Evolutionary conservation across 2,888 invertebrate species (phyloP).

Genomic region (Epinotia ramella): DNA sequence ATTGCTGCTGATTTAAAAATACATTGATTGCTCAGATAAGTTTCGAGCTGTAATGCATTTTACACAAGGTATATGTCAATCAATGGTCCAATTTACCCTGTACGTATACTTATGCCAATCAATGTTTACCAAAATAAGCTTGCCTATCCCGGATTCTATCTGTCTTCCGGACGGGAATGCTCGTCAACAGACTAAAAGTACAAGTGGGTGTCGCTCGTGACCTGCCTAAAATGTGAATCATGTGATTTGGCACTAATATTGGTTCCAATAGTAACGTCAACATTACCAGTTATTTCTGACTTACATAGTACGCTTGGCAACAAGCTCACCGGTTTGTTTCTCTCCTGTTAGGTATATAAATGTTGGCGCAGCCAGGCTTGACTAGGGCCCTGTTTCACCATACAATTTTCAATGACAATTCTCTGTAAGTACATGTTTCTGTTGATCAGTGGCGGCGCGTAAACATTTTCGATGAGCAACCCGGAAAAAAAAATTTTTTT

Average conservation of each 20-base stretch:
- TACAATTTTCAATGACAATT: too few relatives aligned
- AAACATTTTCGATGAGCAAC: too few relatives aligned
- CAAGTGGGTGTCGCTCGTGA: conserved; percentile 76
- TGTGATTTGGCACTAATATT: conserved; percentile 79
- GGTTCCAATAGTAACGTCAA: conserved; percentile 69
- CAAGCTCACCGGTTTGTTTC: conserved; percentile 57
- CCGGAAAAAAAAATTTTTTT: too few relatives aligned
- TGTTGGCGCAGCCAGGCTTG: conserved; percentile 45
- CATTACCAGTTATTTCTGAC: conserved; percentile 73
- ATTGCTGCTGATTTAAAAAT: not conserved
- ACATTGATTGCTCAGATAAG: not conserved
- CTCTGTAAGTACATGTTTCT: too few relatives aligned
- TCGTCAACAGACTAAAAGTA: conserved; percentile 44
- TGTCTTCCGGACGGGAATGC: conserved; percentile 20
- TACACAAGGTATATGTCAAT: too few relatives aligned
- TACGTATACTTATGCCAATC: too few relatives aligned
- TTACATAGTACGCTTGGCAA: conserved; percentile 69
- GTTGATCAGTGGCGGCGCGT: too few relatives aligned
- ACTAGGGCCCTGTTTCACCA: not conserved
- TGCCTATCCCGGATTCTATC: conserved; percentile 19
- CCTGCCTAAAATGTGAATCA: conserved; percentile 78
- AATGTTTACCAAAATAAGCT: conserved; percentile 18
- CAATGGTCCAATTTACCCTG: not conserved
- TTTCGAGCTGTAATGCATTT: not conserved
- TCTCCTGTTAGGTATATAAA: conserved; percentile 54